Base-by-base conservation (phyloP, 1,140 invertebrate genomes). In the Zaprionus inermis region DNA sequence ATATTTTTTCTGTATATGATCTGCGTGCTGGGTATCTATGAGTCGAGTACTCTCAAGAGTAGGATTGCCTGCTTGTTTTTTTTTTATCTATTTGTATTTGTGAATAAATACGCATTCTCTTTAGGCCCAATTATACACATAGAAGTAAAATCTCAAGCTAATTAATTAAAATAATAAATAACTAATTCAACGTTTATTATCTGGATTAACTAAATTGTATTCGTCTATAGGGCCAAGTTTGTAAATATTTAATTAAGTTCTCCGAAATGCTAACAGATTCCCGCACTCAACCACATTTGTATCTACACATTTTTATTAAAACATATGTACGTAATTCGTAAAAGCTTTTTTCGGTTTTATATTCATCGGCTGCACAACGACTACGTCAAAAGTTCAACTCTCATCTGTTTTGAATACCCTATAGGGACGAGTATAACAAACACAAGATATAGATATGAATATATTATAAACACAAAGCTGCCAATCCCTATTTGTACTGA, bases 281-380 rank as follows among this genome's bases (percentile, higher is more conserved):
- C 18, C 11, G 44, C 44, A 49, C 18, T 49, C 16, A 11, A 49
- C 18, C 44, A 49, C 44, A 55, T 44, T 34, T 65, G 54, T 32
- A 9, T 49, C 12, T 46, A 52, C 12, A 51, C 18, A 57, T n/a
- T 16, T 22, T 44, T 44, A 44, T 44, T 44, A 44, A 44, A 44
- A 14, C 28, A 49, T 28, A 18, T 46, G 44, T 52, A 59, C 22
- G 18, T 28, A 24, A 18, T 44, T 46, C 49, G 64, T 34, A 77
- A 55, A 78, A 84, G 61, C 70, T 77, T 68, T 66, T 81, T 70
- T 72, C 38, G n/a, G 20, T 34, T 79, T 44, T 60, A 76, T 60
- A 63, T n/a, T 63, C 28, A 11, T 44, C 28, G 52, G 58, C 54
- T 66, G 28, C 10, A 41, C 11, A 16, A 30, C 9, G 28, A 36